Base-by-base conservation (phyloP, 92 coral and sea anemone species). In the Palythoa grandis region DNA sequence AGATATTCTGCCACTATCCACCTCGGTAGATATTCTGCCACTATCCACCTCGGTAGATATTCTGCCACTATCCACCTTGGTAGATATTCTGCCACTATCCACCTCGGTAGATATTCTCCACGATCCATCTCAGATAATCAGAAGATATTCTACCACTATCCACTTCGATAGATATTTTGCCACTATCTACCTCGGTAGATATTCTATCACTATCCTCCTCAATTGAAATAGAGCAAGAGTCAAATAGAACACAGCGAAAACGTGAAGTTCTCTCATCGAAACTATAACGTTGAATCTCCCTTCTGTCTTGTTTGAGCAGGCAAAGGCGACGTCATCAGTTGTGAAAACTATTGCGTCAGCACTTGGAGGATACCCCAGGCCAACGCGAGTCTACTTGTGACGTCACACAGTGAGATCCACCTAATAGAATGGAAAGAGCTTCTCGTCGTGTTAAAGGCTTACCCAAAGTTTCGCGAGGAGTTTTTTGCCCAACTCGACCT, bases 281-380 rank as follows among this genome's bases (percentile, higher is more conserved):
- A 24, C 43, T 13, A 16, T 38, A 71, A 70, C 15, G 0, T 16
- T 9, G n/a, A 70, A 66, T 14, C 3, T 24, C 25, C 53, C 19
- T 24, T 4, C 50, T 65, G 20, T 52, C 56, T 86, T 79, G 35
- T 77, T 37, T 23, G 11, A 19, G 24, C 91, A 97, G 99, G 94
- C 52, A 95, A 91, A 78, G 98, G 99, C 52, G 99, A 97, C 80
- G 93, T 94, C 68, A 95, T 97, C 48, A 97, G 98, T 73, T 95
- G 99, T 72, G 99, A 97, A 63, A 92, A 95, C 85, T 91, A 92
- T 37, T 88, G 94, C 15, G 77, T 89, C 14, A 86, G 89, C 22
- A 87, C 82, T 25, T 17, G 82, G 13, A 86, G 90, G 76, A 84
- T 97, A 13, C 99, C 98, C 11, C 92, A 95, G 87, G 99, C 99